phyloP scores from a whole-genome alignment of 2,113 vertebrate species.

The Cyanoliseus patagonus region DNA sequence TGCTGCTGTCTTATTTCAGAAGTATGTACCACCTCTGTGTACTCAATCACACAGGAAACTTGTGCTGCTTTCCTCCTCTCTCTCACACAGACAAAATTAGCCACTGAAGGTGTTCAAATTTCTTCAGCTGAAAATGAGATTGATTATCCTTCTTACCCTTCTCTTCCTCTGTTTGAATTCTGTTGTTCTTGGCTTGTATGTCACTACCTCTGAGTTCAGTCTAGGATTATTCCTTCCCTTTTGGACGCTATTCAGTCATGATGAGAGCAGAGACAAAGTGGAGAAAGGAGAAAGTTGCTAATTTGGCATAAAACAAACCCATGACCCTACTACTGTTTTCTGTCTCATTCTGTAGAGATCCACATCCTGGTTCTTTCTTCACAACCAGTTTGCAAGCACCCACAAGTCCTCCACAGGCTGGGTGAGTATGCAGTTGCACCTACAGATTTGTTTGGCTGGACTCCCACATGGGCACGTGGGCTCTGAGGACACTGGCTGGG shows the following conservation, averaged over 20 bases:
- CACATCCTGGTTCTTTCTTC: background rate
- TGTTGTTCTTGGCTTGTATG: background rate
- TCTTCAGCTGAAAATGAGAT: background rate
- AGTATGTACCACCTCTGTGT: background rate
- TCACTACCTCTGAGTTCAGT: background rate
- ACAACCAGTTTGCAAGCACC: background rate
- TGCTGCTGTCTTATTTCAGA: background rate
- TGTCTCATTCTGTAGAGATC: background rate
- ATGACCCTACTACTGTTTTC: background rate
- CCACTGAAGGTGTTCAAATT: background rate
- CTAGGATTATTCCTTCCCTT: background rate
- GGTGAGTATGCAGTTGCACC: background rate
- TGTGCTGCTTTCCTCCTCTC: background rate
- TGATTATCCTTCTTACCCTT: background rate
- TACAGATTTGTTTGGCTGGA: background rate
- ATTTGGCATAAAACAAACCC: background rate
- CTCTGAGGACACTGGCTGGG: background rate
- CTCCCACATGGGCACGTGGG: background rate
- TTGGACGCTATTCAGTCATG: background rate
- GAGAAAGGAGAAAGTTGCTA: background rate
- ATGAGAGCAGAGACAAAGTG: background rate
- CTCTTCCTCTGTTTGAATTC: background rate
- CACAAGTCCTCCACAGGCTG: accelerated
- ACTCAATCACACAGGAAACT: background rate
- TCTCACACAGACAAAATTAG: background rate